phyloP scores from a whole-genome alignment of 2,113 vertebrate genomes.

The Misgurnus mizolepis region DNA sequence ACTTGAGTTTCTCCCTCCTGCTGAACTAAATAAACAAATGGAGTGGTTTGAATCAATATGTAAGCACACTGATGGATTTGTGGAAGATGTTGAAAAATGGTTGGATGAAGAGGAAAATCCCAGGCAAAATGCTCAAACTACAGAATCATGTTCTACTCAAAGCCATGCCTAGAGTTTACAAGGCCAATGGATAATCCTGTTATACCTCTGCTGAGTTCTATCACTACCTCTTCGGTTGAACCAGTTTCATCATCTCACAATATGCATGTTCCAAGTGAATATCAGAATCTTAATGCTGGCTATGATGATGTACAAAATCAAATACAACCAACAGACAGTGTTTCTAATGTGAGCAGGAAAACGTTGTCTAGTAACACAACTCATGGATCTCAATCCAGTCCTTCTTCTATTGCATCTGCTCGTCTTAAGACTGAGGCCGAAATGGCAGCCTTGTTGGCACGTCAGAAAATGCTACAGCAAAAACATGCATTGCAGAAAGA shows the following conservation, averaged over 20 bases:
- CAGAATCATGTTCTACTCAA: background rate
- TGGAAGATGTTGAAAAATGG: background rate
- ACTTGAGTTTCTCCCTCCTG: too few species aligned
- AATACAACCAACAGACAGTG: background rate
- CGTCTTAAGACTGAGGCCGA: background rate
- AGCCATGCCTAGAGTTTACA: background rate
- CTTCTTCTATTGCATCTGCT: background rate
- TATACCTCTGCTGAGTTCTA: background rate
- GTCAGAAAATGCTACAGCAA: background rate
- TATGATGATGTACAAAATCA: background rate
- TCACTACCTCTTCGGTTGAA: background rate
- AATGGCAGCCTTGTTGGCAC: background rate
- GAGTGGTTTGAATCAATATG: too few species aligned
- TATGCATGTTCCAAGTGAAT: too few species aligned
- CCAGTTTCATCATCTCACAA: background rate
- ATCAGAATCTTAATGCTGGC: too few species aligned
- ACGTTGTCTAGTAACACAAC: background rate
- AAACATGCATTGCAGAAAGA: background rate
- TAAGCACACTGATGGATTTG: background rate
- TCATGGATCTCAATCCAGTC: background rate
- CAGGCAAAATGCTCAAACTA: background rate
- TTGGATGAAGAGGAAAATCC: background rate
- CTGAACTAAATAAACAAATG: too few species aligned
- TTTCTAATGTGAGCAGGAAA: background rate
- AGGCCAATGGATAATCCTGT: background rate